Evolutionary conservation across 1,140 invertebrate species (phyloP), one percentile per base, ranked within the genome.

Genomic region (Microplitis demolitor): DNA sequence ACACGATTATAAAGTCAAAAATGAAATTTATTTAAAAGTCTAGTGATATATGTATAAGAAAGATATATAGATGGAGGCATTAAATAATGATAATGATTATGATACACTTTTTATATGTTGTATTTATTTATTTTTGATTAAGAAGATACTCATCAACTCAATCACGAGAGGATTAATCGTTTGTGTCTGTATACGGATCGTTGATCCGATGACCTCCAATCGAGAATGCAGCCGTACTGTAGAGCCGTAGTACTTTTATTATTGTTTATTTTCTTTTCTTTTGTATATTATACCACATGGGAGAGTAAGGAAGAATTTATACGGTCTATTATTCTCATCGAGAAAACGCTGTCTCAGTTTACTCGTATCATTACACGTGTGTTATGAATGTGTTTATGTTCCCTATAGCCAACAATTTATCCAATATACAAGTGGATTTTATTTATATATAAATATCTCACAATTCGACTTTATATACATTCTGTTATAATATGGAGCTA

Each of bases 141-240:
- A 58, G 24, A 31, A 58, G 56, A 31, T 58, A 24, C 56, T 58
- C 56, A 58, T 58, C 56, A 58, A 58, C 56, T 58, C 56, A 58
- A 58, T 58, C 56, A 58, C 24, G 56, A 58, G 56, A 58, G 56
- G 56, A 58, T 58, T 58, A 58, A 58, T 58, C 56, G 56, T 58
- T 58, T 58, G 56, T 24, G 56, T 58, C 56, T 58, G 56, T 58
- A 58, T 58, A 58, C 39, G 56, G 56, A 58, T 58, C 56, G 56
- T 58, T 58, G 56, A 58, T 58, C 56, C 56, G 56, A 58, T 58
- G 56, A 58, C 56, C 56, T 58, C 56, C 56, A 58, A 58, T 58
- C 31, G 56, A 58, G 56, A 58, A 58, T 16, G n/a, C 13, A 54
- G 53, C 9, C 16, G 24, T 58, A 58, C 24, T 24, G 16, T 9